Base-by-base conservation (phyloP, 2,797 vertebrate genomes). In the Sebastes reedi region DNA sequence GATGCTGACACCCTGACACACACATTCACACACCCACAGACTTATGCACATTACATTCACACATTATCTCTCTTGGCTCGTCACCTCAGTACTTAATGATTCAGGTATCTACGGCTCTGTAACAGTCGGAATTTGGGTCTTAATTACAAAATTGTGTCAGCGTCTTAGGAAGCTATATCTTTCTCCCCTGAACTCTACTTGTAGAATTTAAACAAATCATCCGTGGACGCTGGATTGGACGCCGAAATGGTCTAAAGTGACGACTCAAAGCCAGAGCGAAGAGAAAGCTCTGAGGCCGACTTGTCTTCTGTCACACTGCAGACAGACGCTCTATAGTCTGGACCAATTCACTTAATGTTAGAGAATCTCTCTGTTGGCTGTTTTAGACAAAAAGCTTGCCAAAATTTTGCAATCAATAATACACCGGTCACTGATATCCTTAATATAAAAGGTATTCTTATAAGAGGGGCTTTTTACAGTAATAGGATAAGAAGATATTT, bases 291-390 rank as follows among this genome's bases (percentile, higher is more conserved):
- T 46, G 25, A 56, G 18, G 36, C 54, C 29, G 25, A 75, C 30
- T 80, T 54, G 39, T 72, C 61, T 55, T 74, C 25, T 32, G 72
- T 71, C 42, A 50, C 9, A 36, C 66, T 58, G 76, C 32, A 67
- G 77, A 81, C 73, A 71, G 67, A 71, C 22, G 0, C 54, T 32
- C 62, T 25, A 6, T 42, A 42, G 13, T 42, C 10, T 24, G 7
- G 50, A 73, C 72, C 79, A 81, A 74, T 85, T 72, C 70, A 62
- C 66, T 86, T 77, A 80, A 82, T 56, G 50, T 25, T 25, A 30
- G 18, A 62, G 12, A 80, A 29, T 69, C 29, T 77, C 32, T 52
- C 39, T 52, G 32, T 50, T 66, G 29, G 67, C 55, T 39, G 3
- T 55, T 87, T 42, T 42, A 56, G 54, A 79, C 22, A 62, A 52